Conservation (phyloP, 2,797 vertebrate genomes). For the Anguilla marmorata region DNA sequence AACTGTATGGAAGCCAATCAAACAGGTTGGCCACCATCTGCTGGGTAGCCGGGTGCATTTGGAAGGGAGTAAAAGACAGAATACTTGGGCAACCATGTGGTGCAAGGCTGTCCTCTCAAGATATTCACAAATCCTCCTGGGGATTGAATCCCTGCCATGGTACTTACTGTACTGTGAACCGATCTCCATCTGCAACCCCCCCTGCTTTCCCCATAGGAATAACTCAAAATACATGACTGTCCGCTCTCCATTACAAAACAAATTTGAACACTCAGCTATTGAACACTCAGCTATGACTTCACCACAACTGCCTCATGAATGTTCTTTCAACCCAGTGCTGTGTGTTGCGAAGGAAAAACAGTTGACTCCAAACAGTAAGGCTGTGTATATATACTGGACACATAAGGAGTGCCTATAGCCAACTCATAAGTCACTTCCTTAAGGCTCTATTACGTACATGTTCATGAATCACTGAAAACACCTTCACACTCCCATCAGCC, state of each 20-base stretch:
- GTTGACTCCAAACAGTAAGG: neutral
- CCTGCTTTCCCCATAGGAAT: neutral
- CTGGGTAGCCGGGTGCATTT: neutral
- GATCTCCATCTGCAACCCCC: neutral
- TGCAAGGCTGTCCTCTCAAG: neutral
- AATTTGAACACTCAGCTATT: neutral
- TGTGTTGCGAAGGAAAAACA: neutral
- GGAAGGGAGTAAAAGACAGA: neutral
- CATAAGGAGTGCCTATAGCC: no score
- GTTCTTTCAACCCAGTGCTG: neutral
- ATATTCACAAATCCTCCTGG: neutral
- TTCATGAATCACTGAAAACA: neutral
- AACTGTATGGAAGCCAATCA: neutral
- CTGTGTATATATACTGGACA: neutral
- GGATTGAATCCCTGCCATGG: neutral
- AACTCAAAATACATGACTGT: neutral
- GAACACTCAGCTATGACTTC: neutral
- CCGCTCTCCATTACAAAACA: no score
- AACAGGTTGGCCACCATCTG: neutral
- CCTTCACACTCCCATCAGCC: neutral
- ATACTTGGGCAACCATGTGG: neutral
- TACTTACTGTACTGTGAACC: neutral
- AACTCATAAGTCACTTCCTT: no score
- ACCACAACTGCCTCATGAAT: neutral
- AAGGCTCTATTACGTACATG: neutral